phyloP scores from a whole-genome alignment of 2,113 vertebrate species.

The Romanogobio albipinnatus region DNA sequence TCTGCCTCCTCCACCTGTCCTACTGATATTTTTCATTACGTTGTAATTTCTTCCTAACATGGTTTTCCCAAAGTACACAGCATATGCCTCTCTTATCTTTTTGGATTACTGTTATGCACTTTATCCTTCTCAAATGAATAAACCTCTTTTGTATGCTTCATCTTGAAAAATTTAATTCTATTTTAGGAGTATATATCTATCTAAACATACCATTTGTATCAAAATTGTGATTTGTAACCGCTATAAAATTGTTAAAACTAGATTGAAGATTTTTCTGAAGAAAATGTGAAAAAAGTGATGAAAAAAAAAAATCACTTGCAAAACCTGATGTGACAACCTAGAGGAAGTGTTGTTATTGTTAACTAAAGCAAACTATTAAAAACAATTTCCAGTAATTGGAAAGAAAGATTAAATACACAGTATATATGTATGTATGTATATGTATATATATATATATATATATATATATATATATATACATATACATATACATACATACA shows the following conservation, averaged over 20 bases:
- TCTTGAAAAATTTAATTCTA: not conserved
- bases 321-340: not conserved
- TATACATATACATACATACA: too few species aligned
- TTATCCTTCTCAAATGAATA: not conserved
- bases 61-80: not conserved
- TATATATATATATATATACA: too few species aligned
- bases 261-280: too few species aligned
- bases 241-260: not conserved
- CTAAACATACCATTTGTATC: not conserved
- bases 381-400: not conserved
- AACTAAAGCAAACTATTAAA: not conserved
- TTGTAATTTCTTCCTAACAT: not conserved
- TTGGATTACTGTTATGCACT: not conserved
- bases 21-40: slow-evolving; percentile 1
- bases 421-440: too few species aligned
- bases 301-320: too few species aligned
- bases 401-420: too few species aligned
- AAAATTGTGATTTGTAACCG: not conserved
- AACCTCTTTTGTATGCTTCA: not conserved
- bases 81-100: slow-evolving; percentile 20
- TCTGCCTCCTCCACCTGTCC: not conserved
- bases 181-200: not conserved
- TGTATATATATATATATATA: too few species aligned
- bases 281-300: too few species aligned
- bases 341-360: not conserved